Base-by-base conservation (phyloP, 1,140 invertebrate genomes). In the Polypedilum pembai region DNA sequence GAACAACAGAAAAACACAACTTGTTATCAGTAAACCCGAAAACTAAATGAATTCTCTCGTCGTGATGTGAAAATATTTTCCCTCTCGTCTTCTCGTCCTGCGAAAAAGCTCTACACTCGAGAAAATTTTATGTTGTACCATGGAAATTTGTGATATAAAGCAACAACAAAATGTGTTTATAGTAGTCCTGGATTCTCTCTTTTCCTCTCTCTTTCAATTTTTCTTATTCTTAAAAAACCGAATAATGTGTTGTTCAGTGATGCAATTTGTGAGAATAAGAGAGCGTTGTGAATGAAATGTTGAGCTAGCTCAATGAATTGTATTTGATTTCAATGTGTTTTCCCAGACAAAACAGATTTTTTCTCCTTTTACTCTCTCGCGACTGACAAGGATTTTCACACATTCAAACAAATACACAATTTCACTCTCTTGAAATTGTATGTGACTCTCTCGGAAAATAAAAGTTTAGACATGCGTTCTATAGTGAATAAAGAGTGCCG, bases 1-100 rank as follows among this genome's bases (percentile, higher is more conserved):
- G 65, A 69, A 69, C 65, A 69, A 69, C 65, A 69, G 65, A 69
- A 69, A 69, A 69, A 69, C 65, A 69, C 65, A 69, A 69, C 65
- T 69, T 69, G 65, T 69, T 69, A 69, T 69, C 65, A 69, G 65
- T 69, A 69, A 69, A 69, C 18, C 65, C 65, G 20, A 69, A 69
- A 69, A 69, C 65, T 69, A 69, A 69, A 69, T 69, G 65, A 69
- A 20, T 69, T n/a, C 20, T 20, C 7, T n/a, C 65, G 18, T 69
- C 65, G 65, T 69, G 65, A 69, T 69, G 65, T 69, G 65, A 69
- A 69, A 69, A 69, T 69, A 69, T 69, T 66, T 18, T 66, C 3
- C n/a, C 45, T 17, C n/a, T 17, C n/a, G 10, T 56, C n/a, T 56
- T 56, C 18, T 69, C 65, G 65, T 69, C 65, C 65, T 69, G 65